Evolutionary conservation across 1,140 invertebrate species (phyloP), one percentile per base, ranked within the genome.

Genomic region (Lepidotrigona ventralis): DNA sequence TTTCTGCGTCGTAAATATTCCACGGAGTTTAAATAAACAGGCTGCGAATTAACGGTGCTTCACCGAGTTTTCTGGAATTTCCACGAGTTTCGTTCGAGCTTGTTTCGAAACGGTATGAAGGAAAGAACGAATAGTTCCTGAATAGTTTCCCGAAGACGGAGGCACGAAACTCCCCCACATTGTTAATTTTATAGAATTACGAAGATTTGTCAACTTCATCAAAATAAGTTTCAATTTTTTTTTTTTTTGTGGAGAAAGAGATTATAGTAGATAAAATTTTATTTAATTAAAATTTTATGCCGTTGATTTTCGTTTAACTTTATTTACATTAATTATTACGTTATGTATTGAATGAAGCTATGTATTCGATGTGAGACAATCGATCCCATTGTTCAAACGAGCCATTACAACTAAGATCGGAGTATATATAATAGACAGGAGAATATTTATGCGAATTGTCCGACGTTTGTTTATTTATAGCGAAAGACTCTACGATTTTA

Each of bases 401-500:
- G 26, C 74, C 74, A 77, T 78, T 83, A 69, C 12, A 12, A 39
- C 46, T 60, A 21, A 9, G 39, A 17, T 15, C 66, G 21, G 26
- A 54, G 74, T 70, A 78, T n/a, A n/a, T n/a, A 39, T 54, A 75
- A 81, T 76, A 78, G 74, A 53, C 64, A 63, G 54, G 14, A 53
- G 64, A 53, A 83, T 70, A 69, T 60, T 56, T 78, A 64, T 39
- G 19, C 33, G 54, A 63, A 33, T 82, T 56, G 56, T 11, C 8
- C 51, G 6, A n/a, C 58, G 9, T 12, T 60, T 23, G 58, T 60
- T 23, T n/a, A 60, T 60, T 60, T 60, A 21, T 60, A 60, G 12
- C 12, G 58, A 60, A n/a, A 60, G 4, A n/a, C 33, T 12, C n/a
- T 29, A 21, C 51, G 53, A 72, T 46, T 53, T 21, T 29, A 1